Evolutionary conservation across 2,113 vertebrate species (phyloP).

Genomic region (Xerus inauris): DNA sequence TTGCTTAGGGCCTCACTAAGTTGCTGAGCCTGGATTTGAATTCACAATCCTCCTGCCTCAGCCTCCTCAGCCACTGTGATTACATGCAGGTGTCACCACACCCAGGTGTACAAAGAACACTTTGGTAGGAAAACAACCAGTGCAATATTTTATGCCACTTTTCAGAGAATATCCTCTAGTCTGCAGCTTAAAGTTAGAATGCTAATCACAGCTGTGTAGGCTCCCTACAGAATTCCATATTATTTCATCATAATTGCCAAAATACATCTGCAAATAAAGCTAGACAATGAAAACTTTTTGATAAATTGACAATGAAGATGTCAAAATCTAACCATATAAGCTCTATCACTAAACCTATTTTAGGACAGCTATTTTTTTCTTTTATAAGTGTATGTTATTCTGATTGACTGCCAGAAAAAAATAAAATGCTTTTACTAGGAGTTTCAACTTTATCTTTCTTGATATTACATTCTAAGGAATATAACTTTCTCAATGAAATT

Average conservation of each 20-base stretch:
- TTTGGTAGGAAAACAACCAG: background rate
- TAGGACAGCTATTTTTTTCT: background rate
- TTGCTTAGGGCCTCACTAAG: too few species aligned
- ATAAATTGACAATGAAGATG: background rate
- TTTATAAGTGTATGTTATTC: background rate
- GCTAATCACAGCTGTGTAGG: background rate
- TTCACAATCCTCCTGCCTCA: too few species aligned
- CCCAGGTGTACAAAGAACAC: too few species aligned
- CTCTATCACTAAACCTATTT: background rate
- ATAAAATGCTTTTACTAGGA: background rate
- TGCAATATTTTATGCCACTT: background rate
- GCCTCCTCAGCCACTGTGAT: too few species aligned
- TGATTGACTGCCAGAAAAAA: background rate
- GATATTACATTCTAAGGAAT: conserved; percentile 16
- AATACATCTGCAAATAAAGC: background rate
- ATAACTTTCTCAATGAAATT: background rate
- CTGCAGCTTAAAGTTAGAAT: background rate
- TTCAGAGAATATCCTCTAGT: background rate
- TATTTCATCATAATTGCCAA: background rate
- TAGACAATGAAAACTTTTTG: background rate
- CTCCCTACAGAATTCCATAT: conserved; percentile 47
- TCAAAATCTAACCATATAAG: background rate
- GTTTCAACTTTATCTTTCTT: background rate
- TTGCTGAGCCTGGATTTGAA: too few species aligned
- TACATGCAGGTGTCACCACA: too few species aligned